Conservation (phyloP, 2,797 vertebrate genomes). For the Chrysocyon brachyurus region DNA sequence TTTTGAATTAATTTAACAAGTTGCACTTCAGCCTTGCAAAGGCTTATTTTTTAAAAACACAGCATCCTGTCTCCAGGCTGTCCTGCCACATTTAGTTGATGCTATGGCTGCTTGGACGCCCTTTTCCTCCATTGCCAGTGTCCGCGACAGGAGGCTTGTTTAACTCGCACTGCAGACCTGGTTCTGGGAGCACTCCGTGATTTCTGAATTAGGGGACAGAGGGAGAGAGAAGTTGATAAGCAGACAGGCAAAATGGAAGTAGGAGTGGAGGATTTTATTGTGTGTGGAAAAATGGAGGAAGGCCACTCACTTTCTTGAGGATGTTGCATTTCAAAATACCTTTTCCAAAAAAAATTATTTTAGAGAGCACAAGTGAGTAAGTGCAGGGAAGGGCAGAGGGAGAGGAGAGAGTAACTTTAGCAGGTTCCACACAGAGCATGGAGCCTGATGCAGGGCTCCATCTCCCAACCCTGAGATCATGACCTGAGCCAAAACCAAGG, state of each 20-base stretch:
- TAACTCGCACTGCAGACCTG: rapidly evolving
- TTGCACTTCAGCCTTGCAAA: not conserved
- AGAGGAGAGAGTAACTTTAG: not conserved
- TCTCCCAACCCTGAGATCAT: not conserved
- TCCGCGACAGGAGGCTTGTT: rapidly evolving
- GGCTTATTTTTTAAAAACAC: not conserved
- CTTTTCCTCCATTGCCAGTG: not conserved
- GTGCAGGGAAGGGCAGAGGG: not conserved
- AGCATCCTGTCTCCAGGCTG: not conserved
- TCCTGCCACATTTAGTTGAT: not conserved
- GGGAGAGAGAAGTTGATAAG: not conserved
- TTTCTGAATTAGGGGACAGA: not conserved
- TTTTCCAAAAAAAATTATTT: not conserved
- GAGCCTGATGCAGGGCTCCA: not conserved
- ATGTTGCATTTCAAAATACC: not conserved
- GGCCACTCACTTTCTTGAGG: not conserved
- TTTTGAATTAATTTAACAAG: not conserved
- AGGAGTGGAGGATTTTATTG: not conserved
- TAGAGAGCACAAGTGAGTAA: not conserved
- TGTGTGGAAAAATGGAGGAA: not conserved
- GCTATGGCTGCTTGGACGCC: rapidly evolving
- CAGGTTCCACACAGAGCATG: not conserved
- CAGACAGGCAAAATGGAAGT: not conserved
- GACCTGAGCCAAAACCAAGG: not conserved
- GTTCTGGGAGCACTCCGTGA: not conserved